Evolutionary conservation across 2,113 vertebrate genomes (phyloP).

Genomic region (Chroicocephalus ridibundus): DNA sequence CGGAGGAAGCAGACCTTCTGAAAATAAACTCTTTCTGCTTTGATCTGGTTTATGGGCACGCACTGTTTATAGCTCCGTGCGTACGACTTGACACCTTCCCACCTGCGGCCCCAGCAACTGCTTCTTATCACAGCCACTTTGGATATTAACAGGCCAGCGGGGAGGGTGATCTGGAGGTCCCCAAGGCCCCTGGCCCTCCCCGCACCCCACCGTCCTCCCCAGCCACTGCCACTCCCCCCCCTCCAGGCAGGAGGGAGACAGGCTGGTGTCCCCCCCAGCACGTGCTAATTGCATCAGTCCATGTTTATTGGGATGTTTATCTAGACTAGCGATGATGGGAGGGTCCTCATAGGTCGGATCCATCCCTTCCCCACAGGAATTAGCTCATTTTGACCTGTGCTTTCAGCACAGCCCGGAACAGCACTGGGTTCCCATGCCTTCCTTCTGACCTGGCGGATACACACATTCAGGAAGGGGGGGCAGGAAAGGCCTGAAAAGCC

Average conservation of each 20-base stretch:
- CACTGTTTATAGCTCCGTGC: constrained; percentile 73
- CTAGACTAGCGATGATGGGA: background rate
- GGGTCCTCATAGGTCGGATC: background rate
- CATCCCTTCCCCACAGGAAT: background rate
- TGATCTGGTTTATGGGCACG: constrained; percentile 78
- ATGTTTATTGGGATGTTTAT: constrained; percentile 56
- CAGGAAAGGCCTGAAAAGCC: background rate
- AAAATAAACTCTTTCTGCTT: constrained; percentile 71
- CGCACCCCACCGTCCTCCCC: background rate
- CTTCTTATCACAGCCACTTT: constrained; percentile 77
- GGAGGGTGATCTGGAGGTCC: constrained; percentile 38
- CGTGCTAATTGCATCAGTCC: constrained; percentile 54
- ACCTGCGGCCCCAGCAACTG: constrained; percentile 73
- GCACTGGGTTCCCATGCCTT: background rate
- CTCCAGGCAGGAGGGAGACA: background rate
- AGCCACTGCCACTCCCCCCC: background rate
- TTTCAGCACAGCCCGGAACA: background rate
- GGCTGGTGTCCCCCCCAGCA: background rate
- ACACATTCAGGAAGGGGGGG: fast-evolving
- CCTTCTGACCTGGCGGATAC: background rate
- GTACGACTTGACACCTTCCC: constrained; percentile 75
- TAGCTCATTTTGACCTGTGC: background rate
- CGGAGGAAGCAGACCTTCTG: constrained; percentile 71
- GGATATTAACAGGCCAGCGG: constrained; percentile 67
- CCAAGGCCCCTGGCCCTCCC: background rate